Conservation (phyloP, 2,888 invertebrate species). For the Branchellion lobata region DNA sequence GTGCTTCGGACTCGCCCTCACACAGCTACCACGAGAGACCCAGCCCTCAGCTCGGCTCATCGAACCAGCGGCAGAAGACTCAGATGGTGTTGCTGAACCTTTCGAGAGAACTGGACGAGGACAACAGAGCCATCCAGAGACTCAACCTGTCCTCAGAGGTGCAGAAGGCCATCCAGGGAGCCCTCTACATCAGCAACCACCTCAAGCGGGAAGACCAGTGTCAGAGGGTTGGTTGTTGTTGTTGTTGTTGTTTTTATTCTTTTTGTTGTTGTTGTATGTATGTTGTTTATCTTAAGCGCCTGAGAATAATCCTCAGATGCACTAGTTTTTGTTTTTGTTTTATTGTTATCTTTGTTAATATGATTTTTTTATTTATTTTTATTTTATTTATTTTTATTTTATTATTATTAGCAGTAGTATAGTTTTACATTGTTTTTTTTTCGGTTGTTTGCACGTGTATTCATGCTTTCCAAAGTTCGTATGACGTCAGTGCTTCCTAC, state of each 20-base stretch:
- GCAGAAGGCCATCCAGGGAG: constrained; percentile 52
- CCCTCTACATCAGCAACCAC: constrained; percentile 53
- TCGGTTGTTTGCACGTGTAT: too few species aligned
- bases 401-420: too few species aligned
- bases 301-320: neutral
- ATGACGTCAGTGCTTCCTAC: too few species aligned
- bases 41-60: constrained; percentile 28
- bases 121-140: constrained; percentile 41
- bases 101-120: constrained; percentile 51
- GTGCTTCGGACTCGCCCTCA: constrained; percentile 6
- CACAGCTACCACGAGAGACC: constrained; percentile 11
- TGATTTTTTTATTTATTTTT: too few species aligned
- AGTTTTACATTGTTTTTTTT: too few species aligned
- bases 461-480: too few species aligned
- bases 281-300: too few species aligned
- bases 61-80: constrained; percentile 47
- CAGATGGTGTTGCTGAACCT: constrained; percentile 51
- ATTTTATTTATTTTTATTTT: too few species aligned
- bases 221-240: constrained; percentile 48
- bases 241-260: too few species aligned
- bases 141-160: constrained; percentile 49
- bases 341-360: neutral
- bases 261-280: too few species aligned
- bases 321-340: neutral
- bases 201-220: constrained; percentile 52